Percentiles rank a stretch among this genome's conserved stretches.
Evolutionary conservation across 2,888 invertebrate species (phyloP).

Genomic region (Paralinhomoeus sp.): DNA sequence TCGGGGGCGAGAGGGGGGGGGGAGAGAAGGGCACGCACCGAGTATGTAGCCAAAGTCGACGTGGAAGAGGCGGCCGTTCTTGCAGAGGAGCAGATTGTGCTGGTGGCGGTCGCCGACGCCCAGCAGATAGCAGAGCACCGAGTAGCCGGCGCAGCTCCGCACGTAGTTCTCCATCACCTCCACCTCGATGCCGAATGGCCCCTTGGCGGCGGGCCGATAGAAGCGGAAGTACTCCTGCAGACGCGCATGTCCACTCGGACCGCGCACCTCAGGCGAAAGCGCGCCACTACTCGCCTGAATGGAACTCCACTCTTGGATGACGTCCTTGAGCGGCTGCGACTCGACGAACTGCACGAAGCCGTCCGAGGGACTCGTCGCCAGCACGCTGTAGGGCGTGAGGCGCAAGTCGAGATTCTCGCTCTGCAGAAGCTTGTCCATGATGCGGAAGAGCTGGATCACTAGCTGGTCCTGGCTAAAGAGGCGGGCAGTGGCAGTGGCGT

Average conservation of each 20-base stretch:
- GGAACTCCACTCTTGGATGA: slow-evolving; percentile 7
- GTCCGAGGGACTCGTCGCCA: slow-evolving; percentile 83
- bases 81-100: slow-evolving; percentile 79
- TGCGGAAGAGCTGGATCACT: slow-evolving; percentile 82
- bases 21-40: too few relatives aligned
- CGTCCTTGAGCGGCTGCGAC: slow-evolving; percentile 35
- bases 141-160: slow-evolving; percentile 51
- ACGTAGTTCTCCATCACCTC: slow-evolving; percentile 96
- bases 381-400: slow-evolving; percentile 73
- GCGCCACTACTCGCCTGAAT: slow-evolving; percentile 6
- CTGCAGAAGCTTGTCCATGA: slow-evolving; percentile 78
- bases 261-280: too few relatives aligned
- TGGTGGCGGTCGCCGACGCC: slow-evolving; percentile 93
- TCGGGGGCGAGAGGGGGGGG: too few relatives aligned
- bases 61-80: slow-evolving; percentile 66
- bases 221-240: slow-evolving; percentile 66
- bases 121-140: slow-evolving; percentile 85
- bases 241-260: background rate
- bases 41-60: slow-evolving; percentile 95
- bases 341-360: slow-evolving; percentile 90
- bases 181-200: slow-evolving; percentile 65
- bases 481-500: background rate
- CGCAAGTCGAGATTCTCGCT: slow-evolving; percentile 87
- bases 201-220: slow-evolving; percentile 61
- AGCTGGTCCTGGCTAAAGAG: slow-evolving; percentile 66